Percentiles rank a stretch among this genome's conserved stretches.
Conservation (phyloP, 2,888 invertebrate species). For the Branchellion lobata region DNA sequence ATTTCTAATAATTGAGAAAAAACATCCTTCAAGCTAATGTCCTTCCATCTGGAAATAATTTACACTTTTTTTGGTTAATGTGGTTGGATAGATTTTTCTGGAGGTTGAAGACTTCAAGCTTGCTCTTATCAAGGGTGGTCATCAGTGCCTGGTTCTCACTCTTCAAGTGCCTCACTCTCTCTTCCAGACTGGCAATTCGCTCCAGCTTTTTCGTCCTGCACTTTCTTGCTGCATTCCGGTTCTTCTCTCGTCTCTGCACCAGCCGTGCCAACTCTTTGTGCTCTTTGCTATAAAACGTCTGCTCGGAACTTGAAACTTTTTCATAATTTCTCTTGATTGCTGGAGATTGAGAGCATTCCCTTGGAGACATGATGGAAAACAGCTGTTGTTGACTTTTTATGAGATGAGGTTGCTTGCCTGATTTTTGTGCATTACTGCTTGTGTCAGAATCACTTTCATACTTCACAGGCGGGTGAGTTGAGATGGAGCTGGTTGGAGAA, state of each 20-base stretch:
- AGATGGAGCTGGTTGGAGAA: slow-evolving; percentile 3
- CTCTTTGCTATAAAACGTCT: not conserved
- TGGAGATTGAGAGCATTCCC: not conserved
- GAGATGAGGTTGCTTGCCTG: not conserved
- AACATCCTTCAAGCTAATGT: too few relatives aligned
- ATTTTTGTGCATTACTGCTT: not conserved
- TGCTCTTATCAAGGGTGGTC: slow-evolving; percentile 5
- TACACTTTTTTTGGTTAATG: slow-evolving; percentile 41
- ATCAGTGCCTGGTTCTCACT: slow-evolving; percentile 24
- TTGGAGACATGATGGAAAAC: not conserved
- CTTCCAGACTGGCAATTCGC: slow-evolving; percentile 36
- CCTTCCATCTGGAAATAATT: slow-evolving; percentile 38
- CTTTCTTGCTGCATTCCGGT: slow-evolving; percentile 35
- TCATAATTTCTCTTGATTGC: not conserved
- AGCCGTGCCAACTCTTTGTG: slow-evolving; percentile 27
- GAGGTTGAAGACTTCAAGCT: slow-evolving; percentile 25
- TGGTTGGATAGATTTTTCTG: slow-evolving; percentile 39
- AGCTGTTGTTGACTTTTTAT: not conserved
- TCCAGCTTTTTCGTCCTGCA: slow-evolving; percentile 39
- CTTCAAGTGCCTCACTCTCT: slow-evolving; percentile 24
- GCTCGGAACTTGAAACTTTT: not conserved
- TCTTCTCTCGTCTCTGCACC: slow-evolving; percentile 33
- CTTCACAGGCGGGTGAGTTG: not conserved
- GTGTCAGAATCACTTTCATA: not conserved
- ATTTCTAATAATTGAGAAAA: not conserved